These are phyloP conservation scores for Pelecanoides urinatrix DNA, from an alignment of 2,113 vertebrate species.

Conservation along the genomic window DNA sequence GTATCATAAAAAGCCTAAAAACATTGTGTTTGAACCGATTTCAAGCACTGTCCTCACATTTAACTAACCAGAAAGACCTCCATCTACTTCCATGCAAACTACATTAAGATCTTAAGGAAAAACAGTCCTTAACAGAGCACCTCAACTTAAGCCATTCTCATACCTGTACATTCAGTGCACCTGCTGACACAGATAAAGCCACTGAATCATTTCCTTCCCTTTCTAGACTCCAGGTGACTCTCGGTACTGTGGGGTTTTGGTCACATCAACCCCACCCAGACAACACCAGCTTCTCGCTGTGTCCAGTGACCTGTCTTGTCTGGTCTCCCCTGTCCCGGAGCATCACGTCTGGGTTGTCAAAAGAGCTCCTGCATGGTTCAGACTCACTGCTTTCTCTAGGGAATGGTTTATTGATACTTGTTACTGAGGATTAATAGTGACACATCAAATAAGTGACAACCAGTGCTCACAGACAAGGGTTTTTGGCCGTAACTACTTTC, in stretches of 20 bases:
- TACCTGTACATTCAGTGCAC: not conserved
- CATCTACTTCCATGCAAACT: not conserved
- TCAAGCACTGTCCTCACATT: not conserved
- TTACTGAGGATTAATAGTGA: not conserved
- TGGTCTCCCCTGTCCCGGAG: not conserved
- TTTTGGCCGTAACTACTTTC: not conserved
- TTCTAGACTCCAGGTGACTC: not conserved
- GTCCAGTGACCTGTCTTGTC: not conserved
- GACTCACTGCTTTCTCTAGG: not conserved
- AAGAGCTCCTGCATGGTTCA: not conserved
- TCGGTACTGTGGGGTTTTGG: not conserved
- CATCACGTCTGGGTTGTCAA: not conserved
- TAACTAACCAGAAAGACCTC: not conserved
- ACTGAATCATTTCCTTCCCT: no score
- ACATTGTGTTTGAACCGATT: not conserved
- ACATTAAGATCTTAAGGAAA: not conserved
- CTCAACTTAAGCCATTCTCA: not conserved
- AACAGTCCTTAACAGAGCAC: not conserved
- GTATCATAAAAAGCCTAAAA: not conserved
- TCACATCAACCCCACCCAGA: not conserved
- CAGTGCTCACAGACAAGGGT: not conserved
- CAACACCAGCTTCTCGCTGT: not conserved
- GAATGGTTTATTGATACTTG: not conserved
- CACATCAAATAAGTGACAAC: not conserved
- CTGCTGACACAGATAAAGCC: not conserved